Conservation (phyloP, 2,888 invertebrate genomes). For the Drosophila melanosoma region DNA sequence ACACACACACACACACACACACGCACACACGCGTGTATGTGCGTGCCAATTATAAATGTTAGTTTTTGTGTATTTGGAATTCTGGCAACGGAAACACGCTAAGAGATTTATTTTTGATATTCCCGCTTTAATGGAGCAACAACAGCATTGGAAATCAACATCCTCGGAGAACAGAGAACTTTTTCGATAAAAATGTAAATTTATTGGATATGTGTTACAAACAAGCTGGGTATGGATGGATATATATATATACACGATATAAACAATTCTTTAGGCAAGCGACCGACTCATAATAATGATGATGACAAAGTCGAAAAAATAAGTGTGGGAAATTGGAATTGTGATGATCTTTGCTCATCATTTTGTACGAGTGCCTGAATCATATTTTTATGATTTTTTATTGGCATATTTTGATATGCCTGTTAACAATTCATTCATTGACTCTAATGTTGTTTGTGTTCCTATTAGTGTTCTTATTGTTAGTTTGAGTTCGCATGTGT, state of each 20-base stretch:
- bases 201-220: slow-evolving; percentile 77
- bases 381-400: slow-evolving; percentile 75
- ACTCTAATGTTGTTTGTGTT: slow-evolving; percentile 32
- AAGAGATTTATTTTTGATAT: slow-evolving; percentile 78
- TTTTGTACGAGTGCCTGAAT: slow-evolving; percentile 53
- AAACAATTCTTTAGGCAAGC: slow-evolving; percentile 22
- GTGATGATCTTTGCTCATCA: slow-evolving; percentile 53
- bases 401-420: slow-evolving; percentile 62
- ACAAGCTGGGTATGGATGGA: slow-evolving; percentile 49
- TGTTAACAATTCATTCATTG: slow-evolving; percentile 65
- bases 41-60: slow-evolving; percentile 60
- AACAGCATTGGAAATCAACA: slow-evolving; percentile 38
- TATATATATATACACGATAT: slow-evolving; percentile 23
- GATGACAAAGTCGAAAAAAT: slow-evolving; percentile 46
- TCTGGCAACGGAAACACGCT: slow-evolving; percentile 71
- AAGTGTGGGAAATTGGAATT: not conserved
- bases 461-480: slow-evolving; percentile 35
- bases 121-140: slow-evolving; percentile 65
- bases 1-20: too few relatives aligned
- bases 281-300: slow-evolving; percentile 68
- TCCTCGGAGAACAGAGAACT: slow-evolving; percentile 56
- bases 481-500: slow-evolving; percentile 32
- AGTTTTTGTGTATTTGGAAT: slow-evolving; percentile 62
- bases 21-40: not conserved
- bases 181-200: slow-evolving; percentile 82